phyloP scores from a whole-genome alignment of 2,888 invertebrate genomes.

The Scelioninae gen. 1 region DNA sequence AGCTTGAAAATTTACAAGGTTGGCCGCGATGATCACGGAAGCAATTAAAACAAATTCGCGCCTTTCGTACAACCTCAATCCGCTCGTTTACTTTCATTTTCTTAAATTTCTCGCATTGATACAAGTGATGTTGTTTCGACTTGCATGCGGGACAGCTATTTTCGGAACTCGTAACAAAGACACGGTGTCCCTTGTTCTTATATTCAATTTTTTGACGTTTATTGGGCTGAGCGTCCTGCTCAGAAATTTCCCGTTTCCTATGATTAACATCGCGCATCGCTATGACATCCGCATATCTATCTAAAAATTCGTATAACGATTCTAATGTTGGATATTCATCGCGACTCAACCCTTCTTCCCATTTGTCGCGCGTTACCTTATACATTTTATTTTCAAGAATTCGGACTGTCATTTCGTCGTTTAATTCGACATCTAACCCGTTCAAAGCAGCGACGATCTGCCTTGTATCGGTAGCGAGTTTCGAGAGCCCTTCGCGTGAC shows the following conservation, averaged over 20 bases:
- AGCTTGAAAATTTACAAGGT: slow-evolving; percentile 11
- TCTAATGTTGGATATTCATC: slow-evolving; percentile 30
- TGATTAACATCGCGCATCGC: not conserved
- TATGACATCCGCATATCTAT: slow-evolving; percentile 3
- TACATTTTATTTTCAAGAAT: slow-evolving; percentile 71
- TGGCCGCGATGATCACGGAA: slow-evolving; percentile 35
- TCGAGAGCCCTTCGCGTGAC: slow-evolving; percentile 34
- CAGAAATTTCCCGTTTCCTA: not conserved
- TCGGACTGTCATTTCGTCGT: slow-evolving; percentile 66
- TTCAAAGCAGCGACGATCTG: slow-evolving; percentile 65
- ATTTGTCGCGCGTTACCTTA: slow-evolving; percentile 51
- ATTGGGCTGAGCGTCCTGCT: not conserved
- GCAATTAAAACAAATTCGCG: slow-evolving; percentile 20
- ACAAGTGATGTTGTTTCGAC: not conserved
- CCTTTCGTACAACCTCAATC: slow-evolving; percentile 6
- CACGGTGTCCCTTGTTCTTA: not conserved
- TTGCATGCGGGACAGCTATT: not conserved
- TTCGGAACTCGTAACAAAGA: not conserved
- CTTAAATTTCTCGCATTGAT: slow-evolving; percentile 8
- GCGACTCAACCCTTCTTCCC: slow-evolving; percentile 44
- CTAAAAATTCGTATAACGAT: slow-evolving; percentile 40
- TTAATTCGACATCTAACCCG: slow-evolving; percentile 48
- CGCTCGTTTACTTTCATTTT: slow-evolving; percentile 16
- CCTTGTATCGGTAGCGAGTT: slow-evolving; percentile 60
- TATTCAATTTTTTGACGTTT: not conserved